phyloP scores from a whole-genome alignment of 2,113 vertebrate genomes.

The Bambusicola thoracicus region DNA sequence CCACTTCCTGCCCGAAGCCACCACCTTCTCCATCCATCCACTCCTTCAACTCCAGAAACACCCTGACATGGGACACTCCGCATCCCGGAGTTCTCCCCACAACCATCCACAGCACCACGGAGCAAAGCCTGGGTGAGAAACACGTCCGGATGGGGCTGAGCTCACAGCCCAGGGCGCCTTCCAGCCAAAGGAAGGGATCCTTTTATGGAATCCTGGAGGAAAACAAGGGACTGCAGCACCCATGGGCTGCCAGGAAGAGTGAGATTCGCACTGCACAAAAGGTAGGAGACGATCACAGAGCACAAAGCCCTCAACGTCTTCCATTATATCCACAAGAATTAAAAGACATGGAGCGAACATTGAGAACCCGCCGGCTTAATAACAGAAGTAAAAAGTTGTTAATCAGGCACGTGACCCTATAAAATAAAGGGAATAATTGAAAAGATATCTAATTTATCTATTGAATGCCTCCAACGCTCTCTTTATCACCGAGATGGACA shows the following conservation, averaged over 20 bases:
- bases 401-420: conserved; percentile 71
- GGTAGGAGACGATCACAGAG: background rate
- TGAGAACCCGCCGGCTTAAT: background rate
- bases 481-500: conserved; percentile 84
- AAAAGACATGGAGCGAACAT: background rate
- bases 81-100: background rate
- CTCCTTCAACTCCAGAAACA: background rate
- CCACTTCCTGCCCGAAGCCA: background rate
- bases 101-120: background rate
- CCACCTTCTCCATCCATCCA: accelerated
- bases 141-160: background rate
- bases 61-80: background rate
- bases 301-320: background rate
- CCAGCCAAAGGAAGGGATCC: background rate
- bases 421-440: conserved; percentile 80
- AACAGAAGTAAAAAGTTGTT: conserved; percentile 73
- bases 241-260: background rate
- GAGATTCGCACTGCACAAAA: background rate
- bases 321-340: background rate
- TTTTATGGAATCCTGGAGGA: background rate
- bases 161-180: background rate
- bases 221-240: background rate
- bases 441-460: conserved; percentile 81
- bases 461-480: conserved; percentile 77
- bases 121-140: accelerated